Conservation (phyloP, 2,113 vertebrate species). For the Castor canadensis region DNA sequence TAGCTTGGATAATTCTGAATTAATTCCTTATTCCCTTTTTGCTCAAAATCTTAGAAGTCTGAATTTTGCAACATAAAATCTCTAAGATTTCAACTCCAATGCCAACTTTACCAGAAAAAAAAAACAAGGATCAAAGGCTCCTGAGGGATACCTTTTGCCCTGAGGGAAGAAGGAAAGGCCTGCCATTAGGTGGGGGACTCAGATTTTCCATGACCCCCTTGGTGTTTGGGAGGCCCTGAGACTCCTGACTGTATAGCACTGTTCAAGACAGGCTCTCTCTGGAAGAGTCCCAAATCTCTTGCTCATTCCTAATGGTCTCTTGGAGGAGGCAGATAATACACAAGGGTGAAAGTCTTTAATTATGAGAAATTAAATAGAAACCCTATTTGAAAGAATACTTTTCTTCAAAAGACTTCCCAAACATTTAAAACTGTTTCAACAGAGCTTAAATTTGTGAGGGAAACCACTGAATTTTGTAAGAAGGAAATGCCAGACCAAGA, state of each 20-base stretch:
- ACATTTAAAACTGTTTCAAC: slow-evolving; percentile 54
- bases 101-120: not conserved
- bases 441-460: slow-evolving; percentile 66
- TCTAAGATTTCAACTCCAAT: not conserved
- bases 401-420: slow-evolving; percentile 70
- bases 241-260: not conserved
- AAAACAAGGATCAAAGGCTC: not conserved
- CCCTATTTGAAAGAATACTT: slow-evolving; percentile 65
- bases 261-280: not conserved
- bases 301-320: slow-evolving; percentile 51
- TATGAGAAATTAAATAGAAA: slow-evolving; percentile 60
- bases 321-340: slow-evolving; percentile 51
- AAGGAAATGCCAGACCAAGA: slow-evolving; percentile 59
- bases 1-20: not conserved
- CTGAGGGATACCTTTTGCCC: not conserved
- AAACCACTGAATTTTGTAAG: slow-evolving; percentile 58
- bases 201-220: not conserved
- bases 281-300: slow-evolving; percentile 44
- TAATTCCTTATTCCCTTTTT: not conserved
- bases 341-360: slow-evolving; percentile 50
- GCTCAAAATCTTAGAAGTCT: not conserved
- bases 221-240: not conserved
- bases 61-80: slow-evolving; percentile 23
- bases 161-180: not conserved
- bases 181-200: not conserved